These are phyloP conservation scores for Clytia hemisphaerica DNA, from an alignment of 30 jellyfish, hydroid and myxozoan genomes.

Conservation along the genomic window DNA sequence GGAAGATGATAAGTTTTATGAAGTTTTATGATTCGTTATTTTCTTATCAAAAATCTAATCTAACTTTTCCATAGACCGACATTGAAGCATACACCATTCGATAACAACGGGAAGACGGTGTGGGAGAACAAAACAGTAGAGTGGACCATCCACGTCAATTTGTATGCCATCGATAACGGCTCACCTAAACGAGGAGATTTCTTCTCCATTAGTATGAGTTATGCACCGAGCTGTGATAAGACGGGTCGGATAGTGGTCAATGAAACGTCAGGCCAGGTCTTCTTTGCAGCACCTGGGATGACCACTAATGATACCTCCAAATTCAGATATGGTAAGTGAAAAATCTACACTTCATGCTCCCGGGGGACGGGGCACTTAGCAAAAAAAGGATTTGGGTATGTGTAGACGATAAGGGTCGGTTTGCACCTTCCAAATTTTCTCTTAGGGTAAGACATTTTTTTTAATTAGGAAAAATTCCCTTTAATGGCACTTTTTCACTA, in stretches of 20 bases:
- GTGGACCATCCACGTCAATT: slow-evolving; percentile 37
- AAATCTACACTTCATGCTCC: too few species aligned
- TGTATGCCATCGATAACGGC: slow-evolving; percentile 73
- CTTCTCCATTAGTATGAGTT: slow-evolving; percentile 45
- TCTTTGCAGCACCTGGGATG: slow-evolving; percentile 60
- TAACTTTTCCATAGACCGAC: slow-evolving; percentile 71
- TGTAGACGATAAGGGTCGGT: too few species aligned
- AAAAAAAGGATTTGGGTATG: too few species aligned
- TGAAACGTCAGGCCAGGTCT: slow-evolving; percentile 53
- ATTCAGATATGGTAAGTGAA: slow-evolving; percentile 9
- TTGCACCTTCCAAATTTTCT: too few species aligned
- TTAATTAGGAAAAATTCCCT: too few species aligned
- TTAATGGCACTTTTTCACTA: too few species aligned
- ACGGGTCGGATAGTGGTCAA: slow-evolving; percentile 47
- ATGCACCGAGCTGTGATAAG: slow-evolving; percentile 35
- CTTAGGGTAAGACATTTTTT: too few species aligned
- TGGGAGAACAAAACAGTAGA: slow-evolving; percentile 28
- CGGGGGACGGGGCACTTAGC: too few species aligned
- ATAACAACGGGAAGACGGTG: slow-evolving; percentile 7
- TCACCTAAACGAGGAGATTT: slow-evolving; percentile 62
- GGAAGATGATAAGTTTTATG: too few species aligned
- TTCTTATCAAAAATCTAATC: too few species aligned
- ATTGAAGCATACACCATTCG: slow-evolving; percentile 1
- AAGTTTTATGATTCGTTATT: too few species aligned
- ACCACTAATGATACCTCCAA: slow-evolving; percentile 22